Conservation (phyloP, 2,888 invertebrate species). For the Patella pellucida region DNA sequence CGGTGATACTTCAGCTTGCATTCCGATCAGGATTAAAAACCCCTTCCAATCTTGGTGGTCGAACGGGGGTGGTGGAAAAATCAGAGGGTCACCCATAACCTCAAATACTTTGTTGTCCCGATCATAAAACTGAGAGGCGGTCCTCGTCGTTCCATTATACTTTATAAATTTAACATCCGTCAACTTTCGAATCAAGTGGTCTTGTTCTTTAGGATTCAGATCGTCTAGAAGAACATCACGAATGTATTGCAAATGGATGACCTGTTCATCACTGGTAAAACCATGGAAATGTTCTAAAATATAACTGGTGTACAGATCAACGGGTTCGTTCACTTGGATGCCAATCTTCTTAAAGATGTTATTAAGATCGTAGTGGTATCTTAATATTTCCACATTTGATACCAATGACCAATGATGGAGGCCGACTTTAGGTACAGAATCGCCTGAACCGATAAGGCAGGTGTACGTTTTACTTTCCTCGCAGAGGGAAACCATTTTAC, state of each 20-base stretch:
- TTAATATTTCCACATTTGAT: constrained; percentile 15
- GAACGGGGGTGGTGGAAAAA: constrained; percentile 39
- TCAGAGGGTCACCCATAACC: constrained; percentile 39
- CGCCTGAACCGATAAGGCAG: background rate
- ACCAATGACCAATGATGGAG: constrained; percentile 18
- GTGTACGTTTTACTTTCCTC: background rate
- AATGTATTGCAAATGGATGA: constrained; percentile 27
- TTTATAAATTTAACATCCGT: constrained; percentile 35
- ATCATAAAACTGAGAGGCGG: constrained; percentile 47
- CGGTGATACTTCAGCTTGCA: constrained; percentile 28
- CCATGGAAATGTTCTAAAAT: constrained; percentile 29
- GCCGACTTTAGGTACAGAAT: constrained; percentile 15
- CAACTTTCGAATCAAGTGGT: constrained; percentile 32
- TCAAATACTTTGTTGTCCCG: constrained; percentile 41
- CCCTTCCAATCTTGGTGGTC: constrained; percentile 13
- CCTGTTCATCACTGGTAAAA: constrained; percentile 15
- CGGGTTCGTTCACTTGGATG: constrained; percentile 16
- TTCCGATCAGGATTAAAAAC: constrained; percentile 32
- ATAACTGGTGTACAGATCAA: constrained; percentile 30
- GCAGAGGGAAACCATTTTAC: background rate
- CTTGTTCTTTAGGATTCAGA: constrained; percentile 20
- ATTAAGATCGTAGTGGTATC: constrained; percentile 21
- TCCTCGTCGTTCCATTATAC: constrained; percentile 32
- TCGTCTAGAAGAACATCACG: constrained; percentile 12
- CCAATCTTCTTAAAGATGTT: constrained; percentile 35